Conservation (phyloP, 2,113 vertebrate genomes). For the Cheirogaleus medius region DNA sequence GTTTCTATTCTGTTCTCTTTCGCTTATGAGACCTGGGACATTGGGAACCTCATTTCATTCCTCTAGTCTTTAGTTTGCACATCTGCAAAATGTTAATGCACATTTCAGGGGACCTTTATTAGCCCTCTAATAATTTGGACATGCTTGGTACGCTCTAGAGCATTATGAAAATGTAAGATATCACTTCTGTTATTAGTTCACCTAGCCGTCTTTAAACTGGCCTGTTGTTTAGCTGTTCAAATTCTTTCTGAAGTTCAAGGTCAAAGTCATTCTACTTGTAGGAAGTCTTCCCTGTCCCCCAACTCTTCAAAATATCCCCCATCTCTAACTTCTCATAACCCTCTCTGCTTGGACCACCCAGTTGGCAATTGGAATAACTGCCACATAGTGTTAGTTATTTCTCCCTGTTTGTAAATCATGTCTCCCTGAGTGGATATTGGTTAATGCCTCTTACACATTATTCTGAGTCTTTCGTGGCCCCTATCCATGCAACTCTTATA, state of each 20-base stretch:
- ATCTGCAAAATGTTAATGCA: neutral
- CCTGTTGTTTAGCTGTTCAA: neutral
- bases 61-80: slow-evolving; percentile 2
- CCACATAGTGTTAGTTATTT: neutral
- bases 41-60: neutral
- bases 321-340: neutral
- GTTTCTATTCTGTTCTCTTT: neutral
- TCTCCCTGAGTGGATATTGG: neutral
- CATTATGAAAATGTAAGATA: neutral
- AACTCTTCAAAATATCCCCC: neutral
- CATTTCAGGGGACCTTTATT: neutral
- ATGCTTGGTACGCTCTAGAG: neutral
- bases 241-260: slow-evolving; percentile 18
- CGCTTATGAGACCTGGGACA: neutral
- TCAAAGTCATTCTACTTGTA: neutral
- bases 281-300: neutral
- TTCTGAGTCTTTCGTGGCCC: neutral
- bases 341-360: neutral
- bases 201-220: neutral
- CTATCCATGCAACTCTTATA: neutral
- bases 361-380: neutral
- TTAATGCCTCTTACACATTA: neutral
- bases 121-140: neutral
- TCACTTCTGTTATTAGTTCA: neutral
- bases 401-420: neutral